phyloP scores from a whole-genome alignment of 2,113 vertebrate genomes.

The Delphinapterus leucas region DNA sequence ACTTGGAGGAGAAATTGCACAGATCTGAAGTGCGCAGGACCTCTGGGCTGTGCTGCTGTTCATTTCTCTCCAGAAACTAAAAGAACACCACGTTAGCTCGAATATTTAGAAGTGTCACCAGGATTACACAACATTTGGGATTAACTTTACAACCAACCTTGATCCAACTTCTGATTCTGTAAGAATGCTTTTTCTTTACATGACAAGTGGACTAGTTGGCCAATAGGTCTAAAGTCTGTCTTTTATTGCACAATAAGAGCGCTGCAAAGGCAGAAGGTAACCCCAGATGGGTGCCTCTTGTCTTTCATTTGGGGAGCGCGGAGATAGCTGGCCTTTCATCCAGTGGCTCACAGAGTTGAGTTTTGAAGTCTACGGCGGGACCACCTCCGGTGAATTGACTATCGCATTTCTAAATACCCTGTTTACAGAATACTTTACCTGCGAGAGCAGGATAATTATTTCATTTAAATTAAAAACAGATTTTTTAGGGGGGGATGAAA shows the following conservation, averaged over 20 bases:
- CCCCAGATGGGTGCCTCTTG: neutral
- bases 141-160: neutral
- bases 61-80: neutral
- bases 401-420: neutral
- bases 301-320: neutral
- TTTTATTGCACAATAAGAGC: neutral
- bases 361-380: neutral
- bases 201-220: neutral
- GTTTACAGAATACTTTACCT: neutral
- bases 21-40: neutral
- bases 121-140: neutral
- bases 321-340: neutral
- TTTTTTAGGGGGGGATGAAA: neutral
- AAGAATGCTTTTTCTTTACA: neutral
- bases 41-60: neutral
- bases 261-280: neutral
- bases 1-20: neutral
- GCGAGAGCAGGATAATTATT: neutral
- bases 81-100: neutral
- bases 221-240: conserved; percentile 5
- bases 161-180: neutral
- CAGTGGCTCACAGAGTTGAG: accelerated
- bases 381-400: neutral
- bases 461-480: conserved; percentile 16
- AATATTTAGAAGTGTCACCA: neutral